phyloP scores from a whole-genome alignment of 2,797 vertebrate species.

The Anguilla pacifica region DNA sequence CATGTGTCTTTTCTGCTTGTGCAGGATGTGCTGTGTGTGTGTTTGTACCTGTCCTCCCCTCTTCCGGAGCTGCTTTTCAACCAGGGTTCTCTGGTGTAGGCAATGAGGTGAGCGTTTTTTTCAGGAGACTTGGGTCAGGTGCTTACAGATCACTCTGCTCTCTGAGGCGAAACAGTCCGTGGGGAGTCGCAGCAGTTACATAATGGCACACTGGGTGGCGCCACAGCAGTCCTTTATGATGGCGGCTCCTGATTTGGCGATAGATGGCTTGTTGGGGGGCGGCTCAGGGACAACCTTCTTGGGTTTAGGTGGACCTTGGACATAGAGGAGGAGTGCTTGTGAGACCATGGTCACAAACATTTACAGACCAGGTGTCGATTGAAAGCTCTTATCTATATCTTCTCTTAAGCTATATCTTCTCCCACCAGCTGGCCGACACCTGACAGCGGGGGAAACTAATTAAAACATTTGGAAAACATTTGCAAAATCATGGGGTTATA shows the following conservation, averaged over 20 bases:
- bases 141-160: slow-evolving; percentile 27
- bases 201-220: slow-evolving; percentile 87
- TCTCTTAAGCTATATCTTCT: neutral
- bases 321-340: neutral
- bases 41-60: neutral
- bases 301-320: slow-evolving; percentile 80
- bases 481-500: neutral
- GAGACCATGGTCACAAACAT: neutral
- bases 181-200: slow-evolving; percentile 71
- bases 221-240: slow-evolving; percentile 98
- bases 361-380: neutral
- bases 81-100: slow-evolving; percentile 51
- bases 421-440: neutral
- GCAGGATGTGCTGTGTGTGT: neutral
- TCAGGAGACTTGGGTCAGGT: slow-evolving; percentile 31
- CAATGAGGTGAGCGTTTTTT: slow-evolving; percentile 29
- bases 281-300: slow-evolving; percentile 81
- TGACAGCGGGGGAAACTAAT: neutral
- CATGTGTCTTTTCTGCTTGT: neutral
- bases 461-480: neutral
- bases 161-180: neutral
- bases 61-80: neutral
- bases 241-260: slow-evolving; percentile 87
- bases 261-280: slow-evolving; percentile 90
- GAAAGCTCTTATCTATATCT: neutral